Conservation (phyloP, 1,140 invertebrate genomes). For the Drepana arcuata region DNA sequence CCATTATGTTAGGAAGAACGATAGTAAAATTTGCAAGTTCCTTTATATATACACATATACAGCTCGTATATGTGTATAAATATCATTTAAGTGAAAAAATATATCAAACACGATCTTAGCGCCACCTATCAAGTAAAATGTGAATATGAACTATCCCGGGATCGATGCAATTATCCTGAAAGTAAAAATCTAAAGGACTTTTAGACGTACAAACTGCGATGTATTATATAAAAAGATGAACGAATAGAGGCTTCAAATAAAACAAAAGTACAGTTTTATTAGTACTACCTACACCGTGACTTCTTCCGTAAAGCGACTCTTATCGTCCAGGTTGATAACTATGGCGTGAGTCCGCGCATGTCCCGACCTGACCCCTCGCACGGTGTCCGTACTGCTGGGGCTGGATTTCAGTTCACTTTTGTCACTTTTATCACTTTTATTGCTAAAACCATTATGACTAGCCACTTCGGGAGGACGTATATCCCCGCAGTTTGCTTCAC, state of each 20-base stretch:
- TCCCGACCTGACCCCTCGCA: slow-evolving; percentile 73
- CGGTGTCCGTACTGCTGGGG: slow-evolving; percentile 51
- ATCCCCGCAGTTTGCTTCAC: slow-evolving; percentile 59
- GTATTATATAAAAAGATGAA: too few relatives aligned
- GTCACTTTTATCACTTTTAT: slow-evolving; percentile 36
- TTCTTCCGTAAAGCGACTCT: slow-evolving; percentile 84
- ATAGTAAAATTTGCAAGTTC: neutral
- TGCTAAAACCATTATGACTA: slow-evolving; percentile 43
- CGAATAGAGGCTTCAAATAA: too few relatives aligned
- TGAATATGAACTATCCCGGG: too few relatives aligned
- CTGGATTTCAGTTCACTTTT: slow-evolving; percentile 49
- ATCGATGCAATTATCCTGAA: too few relatives aligned
- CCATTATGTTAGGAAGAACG: neutral
- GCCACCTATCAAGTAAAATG: too few relatives aligned
- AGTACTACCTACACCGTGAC: slow-evolving; percentile 80
- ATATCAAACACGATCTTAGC: too few relatives aligned
- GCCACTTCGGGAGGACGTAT: slow-evolving; percentile 52
- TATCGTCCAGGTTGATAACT: slow-evolving; percentile 85
- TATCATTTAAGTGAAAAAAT: too few relatives aligned
- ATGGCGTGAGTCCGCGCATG: slow-evolving; percentile 81
- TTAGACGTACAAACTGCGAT: too few relatives aligned
- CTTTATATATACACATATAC: too few relatives aligned
- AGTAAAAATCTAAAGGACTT: too few relatives aligned
- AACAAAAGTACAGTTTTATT: slow-evolving; percentile 52
- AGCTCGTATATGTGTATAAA: too few relatives aligned